These are phyloP conservation scores for Phaethon lepturus DNA, from an alignment of 2,113 vertebrate species.

Conservation along the genomic window DNA sequence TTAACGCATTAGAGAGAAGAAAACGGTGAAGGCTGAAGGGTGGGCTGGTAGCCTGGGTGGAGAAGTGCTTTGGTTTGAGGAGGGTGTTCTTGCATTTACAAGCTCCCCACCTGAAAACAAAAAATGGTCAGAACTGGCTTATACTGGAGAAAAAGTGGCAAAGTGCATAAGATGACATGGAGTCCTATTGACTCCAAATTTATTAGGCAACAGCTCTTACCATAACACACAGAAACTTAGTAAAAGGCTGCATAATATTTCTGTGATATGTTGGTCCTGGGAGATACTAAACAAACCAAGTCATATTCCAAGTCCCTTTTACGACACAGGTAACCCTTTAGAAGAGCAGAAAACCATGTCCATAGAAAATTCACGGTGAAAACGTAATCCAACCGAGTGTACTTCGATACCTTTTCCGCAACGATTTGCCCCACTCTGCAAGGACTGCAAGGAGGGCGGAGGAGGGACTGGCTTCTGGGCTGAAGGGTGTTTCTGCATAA, in stretches of 20 bases:
- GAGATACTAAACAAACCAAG: neutral
- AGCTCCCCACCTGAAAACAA: neutral
- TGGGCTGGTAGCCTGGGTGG: neutral
- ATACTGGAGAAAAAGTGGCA: neutral
- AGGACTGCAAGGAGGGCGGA: neutral
- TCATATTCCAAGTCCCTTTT: neutral
- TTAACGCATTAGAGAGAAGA: neutral
- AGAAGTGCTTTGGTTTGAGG: neutral
- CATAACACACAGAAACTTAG: neutral
- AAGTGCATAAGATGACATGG: neutral
- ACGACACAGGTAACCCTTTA: neutral
- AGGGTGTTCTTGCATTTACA: neutral
- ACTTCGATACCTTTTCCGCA: neutral
- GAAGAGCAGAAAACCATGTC: neutral
- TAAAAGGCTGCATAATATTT: neutral
- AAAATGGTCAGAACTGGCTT: neutral
- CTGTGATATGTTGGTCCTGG: neutral
- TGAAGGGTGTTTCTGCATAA: neutral
- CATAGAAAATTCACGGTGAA: neutral
- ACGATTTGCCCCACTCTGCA: neutral
- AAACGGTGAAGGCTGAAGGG: neutral
- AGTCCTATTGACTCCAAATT: neutral
- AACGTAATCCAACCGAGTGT: neutral
- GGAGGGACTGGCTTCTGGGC: neutral
- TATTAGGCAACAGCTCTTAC: constrained; percentile 2